Evolutionary conservation across 2,888 invertebrate genomes (phyloP).

Genomic region (Choreutis nemorana): DNA sequence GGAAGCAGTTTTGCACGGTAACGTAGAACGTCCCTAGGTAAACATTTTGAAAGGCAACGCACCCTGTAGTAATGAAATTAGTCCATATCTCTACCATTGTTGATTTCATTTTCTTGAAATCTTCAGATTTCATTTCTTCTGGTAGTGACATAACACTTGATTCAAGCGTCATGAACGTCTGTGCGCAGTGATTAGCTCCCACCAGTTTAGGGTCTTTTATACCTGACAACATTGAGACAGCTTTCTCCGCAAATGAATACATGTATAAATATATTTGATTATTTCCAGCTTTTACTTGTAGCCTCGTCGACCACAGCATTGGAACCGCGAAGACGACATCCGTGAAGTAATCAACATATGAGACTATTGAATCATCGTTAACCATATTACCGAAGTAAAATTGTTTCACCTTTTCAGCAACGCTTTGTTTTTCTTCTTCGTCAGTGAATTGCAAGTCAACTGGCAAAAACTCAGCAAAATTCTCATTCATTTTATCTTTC

Average conservation of each 20-base stretch:
- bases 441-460: conserved; percentile 25
- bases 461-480: conserved; percentile 33
- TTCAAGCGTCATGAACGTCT: conserved; percentile 15
- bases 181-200: conserved; percentile 25
- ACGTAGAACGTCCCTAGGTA: too few relatives aligned
- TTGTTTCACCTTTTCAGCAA: conserved; percentile 20
- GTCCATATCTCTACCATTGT: conserved; percentile 21
- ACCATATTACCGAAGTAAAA: conserved; percentile 29
- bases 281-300: conserved; percentile 19
- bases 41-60: conserved; percentile 12
- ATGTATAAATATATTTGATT: conserved; percentile 28
- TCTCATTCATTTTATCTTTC: conserved; percentile 28
- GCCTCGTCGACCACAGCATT: conserved; percentile 18
- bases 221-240: conserved; percentile 14
- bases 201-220: conserved; percentile 18
- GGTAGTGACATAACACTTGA: background rate
- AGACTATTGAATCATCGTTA: conserved; percentile 15
- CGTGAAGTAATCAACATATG: conserved; percentile 23
- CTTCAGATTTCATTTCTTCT: conserved; percentile 11
- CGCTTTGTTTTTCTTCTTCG: conserved; percentile 18
- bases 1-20: too few relatives aligned
- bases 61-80: conserved; percentile 28
- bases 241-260: conserved; percentile 23
- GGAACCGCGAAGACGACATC: conserved; percentile 33
- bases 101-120: conserved; percentile 15